Conservation (phyloP, 1,140 invertebrate species). For the Drosophila oshimai region DNA sequence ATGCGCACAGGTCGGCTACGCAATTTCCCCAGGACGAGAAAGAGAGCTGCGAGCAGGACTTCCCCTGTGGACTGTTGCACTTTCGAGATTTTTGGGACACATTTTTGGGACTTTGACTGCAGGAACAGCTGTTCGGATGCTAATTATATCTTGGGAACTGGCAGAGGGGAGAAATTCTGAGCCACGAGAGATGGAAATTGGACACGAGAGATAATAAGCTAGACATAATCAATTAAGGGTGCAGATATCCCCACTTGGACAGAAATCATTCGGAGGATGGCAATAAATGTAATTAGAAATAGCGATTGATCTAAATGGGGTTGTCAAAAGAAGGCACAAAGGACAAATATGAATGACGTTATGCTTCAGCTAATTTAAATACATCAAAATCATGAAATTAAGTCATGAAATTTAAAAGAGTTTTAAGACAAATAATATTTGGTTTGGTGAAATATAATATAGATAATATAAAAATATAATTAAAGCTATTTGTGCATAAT, state of each 20-base stretch:
- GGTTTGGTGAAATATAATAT: no score
- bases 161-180: neutral
- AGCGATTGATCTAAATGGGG: neutral
- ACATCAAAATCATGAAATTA: no score
- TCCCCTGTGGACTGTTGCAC: slow-evolving; percentile 57
- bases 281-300: neutral
- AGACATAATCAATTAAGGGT: slow-evolving; percentile 29
- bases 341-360: neutral
- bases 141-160: slow-evolving; percentile 11
- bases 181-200: slow-evolving; percentile 11
- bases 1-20: slow-evolving; percentile 59
- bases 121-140: slow-evolving; percentile 57
- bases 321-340: neutral
- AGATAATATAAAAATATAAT: no score
- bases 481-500: no score
- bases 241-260: neutral
- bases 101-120: slow-evolving; percentile 4
- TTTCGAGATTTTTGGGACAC: slow-evolving; percentile 37
- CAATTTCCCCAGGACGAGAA: slow-evolving; percentile 49
- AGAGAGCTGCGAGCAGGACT: slow-evolving; percentile 24
- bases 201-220: slow-evolving; percentile 8
- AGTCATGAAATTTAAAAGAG: no score
- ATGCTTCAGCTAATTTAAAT: no score
- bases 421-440: no score
- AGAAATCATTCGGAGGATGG: neutral